These are phyloP conservation scores for Lymantria dispar DNA, from an alignment of 2,888 invertebrate species.

Conservation along the genomic window DNA sequence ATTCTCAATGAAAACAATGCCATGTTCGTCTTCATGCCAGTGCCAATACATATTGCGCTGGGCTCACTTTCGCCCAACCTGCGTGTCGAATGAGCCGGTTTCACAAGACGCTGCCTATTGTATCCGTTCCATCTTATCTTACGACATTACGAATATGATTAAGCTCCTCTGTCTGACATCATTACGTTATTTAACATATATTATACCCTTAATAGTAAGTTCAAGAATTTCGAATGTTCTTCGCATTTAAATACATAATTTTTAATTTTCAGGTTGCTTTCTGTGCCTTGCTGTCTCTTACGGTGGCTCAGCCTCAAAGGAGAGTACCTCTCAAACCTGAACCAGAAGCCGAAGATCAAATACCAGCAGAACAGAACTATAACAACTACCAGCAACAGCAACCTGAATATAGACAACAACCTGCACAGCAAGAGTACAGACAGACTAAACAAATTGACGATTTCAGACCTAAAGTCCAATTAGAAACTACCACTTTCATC, in stretches of 20 bases:
- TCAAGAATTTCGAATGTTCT: slow-evolving; percentile 7
- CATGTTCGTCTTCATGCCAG: slow-evolving; percentile 53
- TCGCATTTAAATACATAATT: slow-evolving; percentile 9
- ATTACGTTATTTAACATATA: slow-evolving; percentile 47
- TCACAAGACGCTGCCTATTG: slow-evolving; percentile 74
- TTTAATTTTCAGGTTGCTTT: slow-evolving; percentile 60
- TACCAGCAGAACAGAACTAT: slow-evolving; percentile 64
- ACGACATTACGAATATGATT: slow-evolving; percentile 76
- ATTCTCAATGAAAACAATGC: slow-evolving; percentile 66
- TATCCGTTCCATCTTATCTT: slow-evolving; percentile 75
- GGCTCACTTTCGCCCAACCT: slow-evolving; percentile 75
- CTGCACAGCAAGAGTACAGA: slow-evolving; percentile 58
- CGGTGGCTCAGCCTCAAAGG: slow-evolving; percentile 72
- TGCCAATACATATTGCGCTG: slow-evolving; percentile 59
- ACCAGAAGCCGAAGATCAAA: slow-evolving; percentile 54
- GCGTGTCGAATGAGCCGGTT: slow-evolving; percentile 70
- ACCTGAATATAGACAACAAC: slow-evolving; percentile 30
- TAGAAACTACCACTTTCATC: slow-evolving; percentile 87
- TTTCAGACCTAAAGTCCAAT: slow-evolving; percentile 67
- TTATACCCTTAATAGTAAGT: slow-evolving; percentile 12
- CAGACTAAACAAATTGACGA: slow-evolving; percentile 62
- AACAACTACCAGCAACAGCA: slow-evolving; percentile 54
- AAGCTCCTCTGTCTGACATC: slow-evolving; percentile 71
- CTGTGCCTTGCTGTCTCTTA: slow-evolving; percentile 60
- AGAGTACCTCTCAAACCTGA: slow-evolving; percentile 61